Base-by-base conservation (phyloP, 2,888 invertebrate genomes). In the Lithophane socia region DNA sequence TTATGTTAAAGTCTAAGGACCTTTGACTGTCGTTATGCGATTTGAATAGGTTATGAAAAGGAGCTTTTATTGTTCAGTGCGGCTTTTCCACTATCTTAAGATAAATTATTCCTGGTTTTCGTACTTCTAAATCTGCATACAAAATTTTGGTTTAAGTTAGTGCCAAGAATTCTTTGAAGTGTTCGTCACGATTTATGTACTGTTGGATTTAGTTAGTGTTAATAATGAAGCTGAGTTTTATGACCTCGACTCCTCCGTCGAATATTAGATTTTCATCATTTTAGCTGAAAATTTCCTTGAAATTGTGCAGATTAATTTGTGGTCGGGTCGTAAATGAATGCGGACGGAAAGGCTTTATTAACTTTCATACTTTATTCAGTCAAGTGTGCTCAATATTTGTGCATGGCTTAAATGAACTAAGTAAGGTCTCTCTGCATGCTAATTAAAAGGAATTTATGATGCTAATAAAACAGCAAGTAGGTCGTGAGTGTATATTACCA, bases 1-100 rank as follows among this genome's bases (percentile, higher is more conserved):
- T 82, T 87, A 87, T 80, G 82, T 67, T 67, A 79, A 70, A 73
- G 68, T 54, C 80, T 80, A 79, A 85, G 81, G 81, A 87, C 80
- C 80, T 86, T 84, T 80, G 79, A 74, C 77, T 73, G 75, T 79
- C 60, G 64, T 73, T 80, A 78, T 75, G 78, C 75, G 70, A 78
- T 80, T 78, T 70, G 78, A 85, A 87, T 82, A 65, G 80, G 67
- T 79, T 87, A 74, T 81, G 66, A 73, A 80, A 74, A 63, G 42
- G 78, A 81, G 61, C 21, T 65, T 72, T 66, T 77, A 66, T 77
- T 65, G 71, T 66, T 70, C 63, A 21, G 49, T 60, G 29, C 42
- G 16, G 44, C 54, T 60, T 76, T 81, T 63, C 58, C 61, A 54
- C 21, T 58, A 58, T 75, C 81, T 37, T 18, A 82, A 63, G 18